Base-by-base conservation (phyloP, 2,113 vertebrate species). In the Anguilla rostrata region DNA sequence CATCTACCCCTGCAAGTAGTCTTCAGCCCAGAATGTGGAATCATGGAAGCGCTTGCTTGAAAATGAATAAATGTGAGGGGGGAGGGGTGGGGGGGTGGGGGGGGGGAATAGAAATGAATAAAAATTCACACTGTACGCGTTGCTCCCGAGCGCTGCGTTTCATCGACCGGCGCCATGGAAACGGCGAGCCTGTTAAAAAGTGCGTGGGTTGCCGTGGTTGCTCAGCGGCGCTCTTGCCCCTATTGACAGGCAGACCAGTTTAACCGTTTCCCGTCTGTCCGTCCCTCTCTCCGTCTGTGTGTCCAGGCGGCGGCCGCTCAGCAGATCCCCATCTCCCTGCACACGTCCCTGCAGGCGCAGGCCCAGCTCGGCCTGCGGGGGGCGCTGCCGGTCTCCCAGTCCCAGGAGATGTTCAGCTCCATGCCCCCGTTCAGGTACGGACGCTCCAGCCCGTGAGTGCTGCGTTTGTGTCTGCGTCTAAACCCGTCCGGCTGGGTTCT, bases 341-440 rank as follows among this genome's bases (percentile, higher is more conserved):
- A 99, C 94, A 99, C 98, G 0, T 99, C 98, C 86, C 96, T 99
- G 87, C 98, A 99, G 94, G 98, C 98, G 49, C 98, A 99, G 90
- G 98, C 98, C 84, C 98, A 99, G 95, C 92, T 99, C 81, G 97
- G 98, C 0, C 94, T 99, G 87, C 94, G 98, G 9, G 98, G 98
- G 0, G 98, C 98, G 84, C 94, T 99, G 6, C 98, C 98, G 0
- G 98, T 97, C 57, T 99, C 98, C 85, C 98, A 99, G 95, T 99
- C 98, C 84, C 98, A 99, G 89, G 98, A 99, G 90, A 98, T 99
- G 96, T 99, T 99, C 94, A 98, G 93, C 92, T 99, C 98, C 87
- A 96, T 99, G 41, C 97, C 97, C 83, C 97, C 98, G 81, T 99
- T 99, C 94, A 98, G 98, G 98, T 99, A 90, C 20, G 5, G 0